Evolutionary conservation across 2,113 vertebrate genomes (phyloP).

Genomic region (Cygnus atratus): DNA sequence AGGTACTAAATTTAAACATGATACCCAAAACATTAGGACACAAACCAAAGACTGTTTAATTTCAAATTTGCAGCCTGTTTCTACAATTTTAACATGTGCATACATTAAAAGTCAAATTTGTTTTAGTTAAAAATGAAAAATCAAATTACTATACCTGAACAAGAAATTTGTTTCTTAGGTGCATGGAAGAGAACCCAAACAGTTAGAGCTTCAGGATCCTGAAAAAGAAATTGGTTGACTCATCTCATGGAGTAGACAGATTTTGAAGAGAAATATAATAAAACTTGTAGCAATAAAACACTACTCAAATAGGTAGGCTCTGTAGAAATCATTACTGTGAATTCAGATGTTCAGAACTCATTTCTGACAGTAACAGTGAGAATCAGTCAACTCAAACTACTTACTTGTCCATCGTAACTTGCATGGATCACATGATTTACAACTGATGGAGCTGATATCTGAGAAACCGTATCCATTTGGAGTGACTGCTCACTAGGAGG

Average conservation of each 20-base stretch:
- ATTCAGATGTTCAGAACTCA: neutral
- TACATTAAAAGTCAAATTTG: neutral
- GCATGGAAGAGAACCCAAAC: conserved; percentile 93
- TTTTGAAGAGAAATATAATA: neutral
- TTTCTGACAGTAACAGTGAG: neutral
- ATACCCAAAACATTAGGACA: neutral
- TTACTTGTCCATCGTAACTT: conserved; percentile 85
- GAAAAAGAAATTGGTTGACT: conserved; percentile 16
- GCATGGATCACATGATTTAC: conserved; percentile 92
- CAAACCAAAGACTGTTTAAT: neutral
- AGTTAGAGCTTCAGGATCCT: conserved; percentile 88
- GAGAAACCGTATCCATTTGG: conserved; percentile 68
- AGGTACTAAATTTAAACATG: neutral
- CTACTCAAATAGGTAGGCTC: neutral
- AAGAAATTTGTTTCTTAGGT: conserved; percentile 80
- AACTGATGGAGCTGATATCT: conserved; percentile 82
- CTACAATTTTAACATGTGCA: neutral
- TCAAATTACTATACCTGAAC: conserved; percentile 80
- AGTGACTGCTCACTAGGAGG: conserved; percentile 56
- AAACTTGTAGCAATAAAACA: neutral
- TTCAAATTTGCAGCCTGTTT: neutral
- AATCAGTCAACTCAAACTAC: neutral
- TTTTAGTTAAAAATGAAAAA: conserved; percentile 22
- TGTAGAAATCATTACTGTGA: neutral
- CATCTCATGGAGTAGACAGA: neutral